Percentiles rank a stretch among this genome's conserved stretches.
phyloP scores from a whole-genome alignment of 2,797 vertebrate genomes.

The Numenius phaeopus region DNA sequence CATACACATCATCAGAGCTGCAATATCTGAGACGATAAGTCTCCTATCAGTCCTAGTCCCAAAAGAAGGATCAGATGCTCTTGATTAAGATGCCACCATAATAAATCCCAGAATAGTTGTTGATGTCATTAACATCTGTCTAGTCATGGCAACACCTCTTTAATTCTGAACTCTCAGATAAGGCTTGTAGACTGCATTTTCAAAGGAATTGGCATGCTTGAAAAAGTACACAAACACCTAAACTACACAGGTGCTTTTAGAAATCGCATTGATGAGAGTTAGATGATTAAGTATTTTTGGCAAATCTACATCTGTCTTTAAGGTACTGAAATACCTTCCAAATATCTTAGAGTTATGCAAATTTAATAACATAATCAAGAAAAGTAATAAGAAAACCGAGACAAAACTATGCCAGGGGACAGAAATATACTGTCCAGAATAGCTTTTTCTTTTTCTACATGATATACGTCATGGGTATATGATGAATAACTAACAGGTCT shows the following conservation, averaged over 20 bases:
- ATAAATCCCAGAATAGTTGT: not conserved
- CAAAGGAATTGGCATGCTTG: not conserved
- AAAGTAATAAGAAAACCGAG: not conserved
- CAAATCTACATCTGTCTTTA: not conserved
- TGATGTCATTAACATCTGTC: not conserved
- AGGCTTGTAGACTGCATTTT: not conserved
- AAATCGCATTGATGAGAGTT: not conserved
- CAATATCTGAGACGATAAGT: not conserved
- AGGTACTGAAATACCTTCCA: not conserved
- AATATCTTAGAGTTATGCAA: not conserved
- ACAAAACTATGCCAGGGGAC: not conserved
- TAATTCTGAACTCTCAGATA: not conserved
- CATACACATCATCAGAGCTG: not conserved
- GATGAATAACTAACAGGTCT: not conserved
- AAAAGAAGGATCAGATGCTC: not conserved
- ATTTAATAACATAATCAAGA: not conserved
- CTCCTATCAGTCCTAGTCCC: not conserved
- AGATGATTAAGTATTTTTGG: not conserved
- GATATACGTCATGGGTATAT: rapidly evolving
- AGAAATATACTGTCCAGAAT: not conserved
- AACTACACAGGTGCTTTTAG: not conserved
- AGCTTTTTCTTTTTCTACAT: not conserved
- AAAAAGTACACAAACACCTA: not conserved
- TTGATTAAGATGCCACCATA: not conserved
- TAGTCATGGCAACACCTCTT: not conserved